Evolutionary conservation across 1,140 invertebrate species (phyloP), one percentile per base, ranked within the genome.

Genomic region (Holotrichia oblita): DNA sequence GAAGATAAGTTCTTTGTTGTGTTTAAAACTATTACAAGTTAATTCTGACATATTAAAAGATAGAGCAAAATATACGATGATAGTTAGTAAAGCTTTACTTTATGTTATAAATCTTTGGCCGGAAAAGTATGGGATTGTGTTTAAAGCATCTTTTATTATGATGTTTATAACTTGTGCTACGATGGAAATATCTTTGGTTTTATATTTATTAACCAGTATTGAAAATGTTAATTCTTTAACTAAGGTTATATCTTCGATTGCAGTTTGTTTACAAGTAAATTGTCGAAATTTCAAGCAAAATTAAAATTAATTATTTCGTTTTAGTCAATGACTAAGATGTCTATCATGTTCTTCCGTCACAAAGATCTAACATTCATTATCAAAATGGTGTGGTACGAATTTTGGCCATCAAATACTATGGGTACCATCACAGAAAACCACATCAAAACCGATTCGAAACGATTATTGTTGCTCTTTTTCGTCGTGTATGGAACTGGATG

Each of bases 391-490:
- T 74, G 73, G 24, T 59, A 73, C 77, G 55, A 73, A 40, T 80
- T 78, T 42, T 80, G 79, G 79, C 79, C 79, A 0, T 77, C 79
- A 40, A 74, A 74, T 78, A 22, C 77, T 14, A 78, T 80, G 76
- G 79, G 79, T 12, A 10, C 7, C 3, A 20, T 9, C 0, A 3
- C 76, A 17, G 76, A 78, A 64, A 20, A 41, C 0, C 59, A 76
- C 22, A 69, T 80, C 4, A 42, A 42, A 74, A 41, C 6, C 4
- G 59, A 40, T 2, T 78, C 79, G 1, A 78, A 73, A 24, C 73
- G 73, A 20, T 41, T 80, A 3, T 20, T 73, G 22, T 24, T 80
- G 12, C 55, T 22, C 27, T 77, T 80, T 48, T 64, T 80, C 12
- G 59, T 48, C n/a, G 64, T 77, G 0, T 72, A 48, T 7, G 34